phyloP scores from a whole-genome alignment of 2,113 vertebrate species.

The Pelodiscus sinensis region DNA sequence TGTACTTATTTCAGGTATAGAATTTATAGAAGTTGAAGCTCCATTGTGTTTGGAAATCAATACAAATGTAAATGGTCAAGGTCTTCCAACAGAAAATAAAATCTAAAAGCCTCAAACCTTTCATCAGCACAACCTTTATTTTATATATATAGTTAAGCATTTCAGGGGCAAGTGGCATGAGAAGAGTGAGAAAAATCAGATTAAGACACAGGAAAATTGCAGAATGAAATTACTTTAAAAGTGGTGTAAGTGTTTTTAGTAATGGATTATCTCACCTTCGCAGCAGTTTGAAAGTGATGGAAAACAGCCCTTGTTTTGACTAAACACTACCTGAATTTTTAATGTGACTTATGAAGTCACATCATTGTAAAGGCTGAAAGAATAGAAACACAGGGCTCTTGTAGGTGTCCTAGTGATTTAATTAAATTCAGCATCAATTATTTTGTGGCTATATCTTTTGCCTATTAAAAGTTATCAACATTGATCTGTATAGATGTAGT shows the following conservation, averaged over 20 bases:
- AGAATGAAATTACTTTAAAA: slow-evolving; percentile 39
- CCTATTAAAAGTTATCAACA: neutral
- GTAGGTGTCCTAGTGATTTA: neutral
- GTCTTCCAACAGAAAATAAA: neutral
- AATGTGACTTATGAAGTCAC: too few relatives aligned
- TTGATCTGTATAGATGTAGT: neutral
- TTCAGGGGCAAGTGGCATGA: neutral
- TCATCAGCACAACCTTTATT: neutral
- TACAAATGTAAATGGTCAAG: neutral
- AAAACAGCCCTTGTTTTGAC: slow-evolving; percentile 39
- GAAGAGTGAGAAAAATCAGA: neutral
- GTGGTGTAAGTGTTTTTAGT: slow-evolving; percentile 11
- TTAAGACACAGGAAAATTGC: slow-evolving; percentile 7
- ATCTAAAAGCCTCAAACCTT: slow-evolving; percentile 8
- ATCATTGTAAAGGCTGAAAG: neutral
- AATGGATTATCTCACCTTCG: slow-evolving; percentile 24
- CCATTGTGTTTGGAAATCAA: neutral
- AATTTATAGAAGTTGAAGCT: neutral
- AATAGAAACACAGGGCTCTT: neutral
- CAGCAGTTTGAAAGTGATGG: slow-evolving; percentile 22
- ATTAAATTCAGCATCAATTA: neutral
- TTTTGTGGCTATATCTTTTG: neutral
- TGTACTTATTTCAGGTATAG: neutral
- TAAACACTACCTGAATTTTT: slow-evolving; percentile 32
- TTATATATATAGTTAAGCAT: neutral